Conservation (phyloP, 2,888 invertebrate species). For the Thera obeliscata region DNA sequence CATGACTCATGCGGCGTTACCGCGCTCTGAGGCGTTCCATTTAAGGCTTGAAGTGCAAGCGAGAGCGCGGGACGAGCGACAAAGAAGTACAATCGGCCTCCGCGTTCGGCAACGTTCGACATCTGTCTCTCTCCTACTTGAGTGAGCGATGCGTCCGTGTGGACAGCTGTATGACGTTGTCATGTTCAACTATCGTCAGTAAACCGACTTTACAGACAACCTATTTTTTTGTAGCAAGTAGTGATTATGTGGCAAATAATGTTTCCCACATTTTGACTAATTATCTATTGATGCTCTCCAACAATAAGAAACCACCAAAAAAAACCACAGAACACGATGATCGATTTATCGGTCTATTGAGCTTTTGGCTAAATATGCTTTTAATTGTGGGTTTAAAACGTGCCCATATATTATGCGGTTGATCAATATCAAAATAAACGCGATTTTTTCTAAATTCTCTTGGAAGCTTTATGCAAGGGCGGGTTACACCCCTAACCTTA, state of each 20-base stretch:
- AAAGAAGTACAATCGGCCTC: too few relatives aligned
- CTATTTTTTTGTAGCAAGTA: background rate
- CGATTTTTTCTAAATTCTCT: conserved; percentile 49
- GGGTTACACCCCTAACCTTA: conserved; percentile 54
- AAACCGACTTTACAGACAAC: too few relatives aligned
- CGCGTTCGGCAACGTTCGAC: too few relatives aligned
- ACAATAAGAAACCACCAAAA: conserved; percentile 31
- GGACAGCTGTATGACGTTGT: too few relatives aligned
- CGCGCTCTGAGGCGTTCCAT: too few relatives aligned
- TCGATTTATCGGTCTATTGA: conserved; percentile 72
- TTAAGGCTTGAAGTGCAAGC: too few relatives aligned
- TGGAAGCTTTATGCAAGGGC: conserved; percentile 51
- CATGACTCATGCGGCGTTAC: too few relatives aligned
- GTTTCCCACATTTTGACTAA: conserved; percentile 23
- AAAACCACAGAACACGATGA: conserved; percentile 52
- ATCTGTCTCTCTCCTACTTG: too few relatives aligned
- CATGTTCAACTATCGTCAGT: too few relatives aligned
- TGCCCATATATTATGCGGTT: conserved; percentile 73
- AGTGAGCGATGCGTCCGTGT: too few relatives aligned
- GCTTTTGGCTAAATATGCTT: conserved; percentile 68
- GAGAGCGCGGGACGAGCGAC: too few relatives aligned
- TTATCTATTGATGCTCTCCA: conserved; percentile 12
- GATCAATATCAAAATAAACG: conserved; percentile 74
- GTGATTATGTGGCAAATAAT: background rate
- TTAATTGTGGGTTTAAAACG: conserved; percentile 67